phyloP scores from a whole-genome alignment of 2,888 invertebrate species.

The Phyto melanocephala region DNA sequence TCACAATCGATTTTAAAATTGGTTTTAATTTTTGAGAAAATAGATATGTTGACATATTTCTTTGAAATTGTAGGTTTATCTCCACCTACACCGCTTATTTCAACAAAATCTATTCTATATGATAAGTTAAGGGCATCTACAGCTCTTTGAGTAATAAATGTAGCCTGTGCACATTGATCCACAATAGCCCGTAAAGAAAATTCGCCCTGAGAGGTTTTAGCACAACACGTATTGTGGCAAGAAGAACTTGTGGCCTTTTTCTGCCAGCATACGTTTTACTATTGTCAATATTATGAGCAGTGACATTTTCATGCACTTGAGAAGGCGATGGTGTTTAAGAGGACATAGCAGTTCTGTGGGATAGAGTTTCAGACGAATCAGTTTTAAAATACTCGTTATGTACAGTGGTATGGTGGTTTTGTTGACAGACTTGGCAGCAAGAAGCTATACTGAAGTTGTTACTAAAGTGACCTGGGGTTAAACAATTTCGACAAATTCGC shows the following conservation, averaged over 20 bases:
- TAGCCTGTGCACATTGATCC: slow-evolving; percentile 34
- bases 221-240: slow-evolving; percentile 16
- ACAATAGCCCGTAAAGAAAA: slow-evolving; percentile 22
- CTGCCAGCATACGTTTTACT: neutral
- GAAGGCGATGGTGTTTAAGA: neutral
- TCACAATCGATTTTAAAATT: slow-evolving; percentile 17
- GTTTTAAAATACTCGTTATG: no score
- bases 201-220: neutral
- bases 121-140: slow-evolving; percentile 8
- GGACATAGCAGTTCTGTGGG: no score
- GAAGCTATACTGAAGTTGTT: neutral
- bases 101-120: no score
- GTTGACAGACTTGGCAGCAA: neutral
- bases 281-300: neutral
- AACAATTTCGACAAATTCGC: no score
- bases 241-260: slow-evolving; percentile 17
- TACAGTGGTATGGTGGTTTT: no score
- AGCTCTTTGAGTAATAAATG: slow-evolving; percentile 31
- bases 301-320: no score
- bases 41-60: no score
- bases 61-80: no score
- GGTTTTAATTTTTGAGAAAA: neutral
- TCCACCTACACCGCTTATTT: no score
- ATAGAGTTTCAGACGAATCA: no score
- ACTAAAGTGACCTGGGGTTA: slow-evolving; percentile 28